A percentile compares a stretch with the other conserved stretches of the same genome.
phyloP scores from a whole-genome alignment of 2,888 invertebrate genomes.

The Eristalis arbustorum region DNA sequence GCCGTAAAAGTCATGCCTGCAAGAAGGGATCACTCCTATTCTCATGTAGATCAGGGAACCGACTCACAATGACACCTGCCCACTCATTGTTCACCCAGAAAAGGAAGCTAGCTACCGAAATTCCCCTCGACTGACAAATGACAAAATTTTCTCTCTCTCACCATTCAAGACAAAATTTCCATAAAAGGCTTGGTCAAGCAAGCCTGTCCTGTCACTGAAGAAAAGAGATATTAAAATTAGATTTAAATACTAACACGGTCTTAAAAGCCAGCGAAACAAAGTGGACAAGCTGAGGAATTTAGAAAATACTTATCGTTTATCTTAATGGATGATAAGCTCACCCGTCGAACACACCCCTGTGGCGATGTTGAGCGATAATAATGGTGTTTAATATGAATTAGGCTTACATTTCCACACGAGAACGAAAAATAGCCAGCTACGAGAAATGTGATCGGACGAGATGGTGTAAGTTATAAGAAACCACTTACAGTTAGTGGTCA shows the following conservation, averaged over 20 bases:
- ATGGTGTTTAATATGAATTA: conserved; percentile 56
- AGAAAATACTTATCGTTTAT: conserved; percentile 37
- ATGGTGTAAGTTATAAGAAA: not conserved
- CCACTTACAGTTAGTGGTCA: not conserved
- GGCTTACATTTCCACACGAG: conserved; percentile 18
- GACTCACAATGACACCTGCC: too few relatives aligned
- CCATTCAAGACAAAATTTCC: conserved; percentile 9
- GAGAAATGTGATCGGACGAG: not conserved
- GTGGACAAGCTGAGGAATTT: conserved; percentile 13
- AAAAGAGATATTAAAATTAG: conserved; percentile 46
- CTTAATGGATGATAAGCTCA: conserved; percentile 37
- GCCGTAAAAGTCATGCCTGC: conserved; percentile 16
- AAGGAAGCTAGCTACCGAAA: not conserved
- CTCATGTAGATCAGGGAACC: too few relatives aligned
- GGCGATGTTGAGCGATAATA: conserved; percentile 36
- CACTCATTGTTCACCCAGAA: not conserved
- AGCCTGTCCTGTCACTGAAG: conserved; percentile 41
- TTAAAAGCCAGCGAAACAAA: conserved; percentile 6
- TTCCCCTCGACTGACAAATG: not conserved
- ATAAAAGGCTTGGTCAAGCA: conserved; percentile 42
- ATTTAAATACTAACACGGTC: conserved; percentile 47
- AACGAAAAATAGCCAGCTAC: not conserved
- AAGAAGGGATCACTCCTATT: not conserved
- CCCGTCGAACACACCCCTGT: conserved; percentile 34
- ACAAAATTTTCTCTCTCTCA: not conserved